Conservation (phyloP, 1,140 invertebrate genomes). For the Diorhabda carinulata region DNA sequence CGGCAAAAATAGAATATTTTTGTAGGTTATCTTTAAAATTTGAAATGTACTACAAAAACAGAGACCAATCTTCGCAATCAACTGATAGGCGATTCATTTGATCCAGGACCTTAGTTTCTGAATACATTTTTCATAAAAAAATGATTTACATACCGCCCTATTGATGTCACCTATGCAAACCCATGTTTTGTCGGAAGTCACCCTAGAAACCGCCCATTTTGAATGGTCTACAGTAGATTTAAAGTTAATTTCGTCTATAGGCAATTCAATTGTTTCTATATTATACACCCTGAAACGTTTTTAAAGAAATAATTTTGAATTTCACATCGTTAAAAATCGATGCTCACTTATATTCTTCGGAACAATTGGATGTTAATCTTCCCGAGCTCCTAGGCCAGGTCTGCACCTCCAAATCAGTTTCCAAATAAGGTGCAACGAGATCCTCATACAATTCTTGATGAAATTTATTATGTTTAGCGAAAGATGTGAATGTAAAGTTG, state of each 20-base stretch:
- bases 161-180: constrained; percentile 92
- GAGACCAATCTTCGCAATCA: too few relatives aligned
- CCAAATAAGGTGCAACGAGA: constrained; percentile 69
- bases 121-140: neutral
- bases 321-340: neutral
- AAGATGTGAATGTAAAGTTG: constrained; percentile 64
- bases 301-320: neutral
- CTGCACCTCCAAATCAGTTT: constrained; percentile 71
- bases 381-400: constrained; percentile 83
- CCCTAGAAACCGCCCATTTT: constrained; percentile 79
- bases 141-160: constrained; percentile 63
- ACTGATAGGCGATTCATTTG: too few relatives aligned
- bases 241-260: constrained; percentile 58
- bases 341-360: constrained; percentile 52
- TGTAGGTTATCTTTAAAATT: too few relatives aligned
- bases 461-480: constrained; percentile 75
- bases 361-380: constrained; percentile 67
- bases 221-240: constrained; percentile 80
- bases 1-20: too few relatives aligned
- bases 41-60: too few relatives aligned
- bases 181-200: constrained; percentile 55
- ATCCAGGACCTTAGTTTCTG: too few relatives aligned
- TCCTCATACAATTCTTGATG: constrained; percentile 82
- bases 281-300: constrained; percentile 62
- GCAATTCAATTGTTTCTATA: constrained; percentile 58